Conservation (phyloP, 2,888 invertebrate genomes). For the Eristalinus aeneus region DNA sequence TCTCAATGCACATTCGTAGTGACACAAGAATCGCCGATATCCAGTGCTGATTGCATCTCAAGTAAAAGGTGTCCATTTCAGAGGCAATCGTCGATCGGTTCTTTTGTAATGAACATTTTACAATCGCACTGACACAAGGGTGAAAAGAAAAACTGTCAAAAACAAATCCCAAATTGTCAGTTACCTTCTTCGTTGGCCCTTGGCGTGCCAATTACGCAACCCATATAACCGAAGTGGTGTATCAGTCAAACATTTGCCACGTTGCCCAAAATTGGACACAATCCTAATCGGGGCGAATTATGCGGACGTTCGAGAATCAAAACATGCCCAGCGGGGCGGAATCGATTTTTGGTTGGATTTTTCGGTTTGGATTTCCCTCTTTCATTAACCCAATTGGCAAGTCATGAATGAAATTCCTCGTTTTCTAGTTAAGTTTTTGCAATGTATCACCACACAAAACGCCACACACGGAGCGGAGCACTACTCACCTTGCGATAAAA, state of each 20-base stretch:
- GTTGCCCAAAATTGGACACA: constrained; percentile 47
- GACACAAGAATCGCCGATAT: constrained; percentile 29
- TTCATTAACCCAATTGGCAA: constrained; percentile 17
- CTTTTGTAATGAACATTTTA: not conserved
- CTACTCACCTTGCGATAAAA: constrained; percentile 80
- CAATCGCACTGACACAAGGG: constrained; percentile 10
- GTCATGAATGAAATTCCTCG: constrained; percentile 10
- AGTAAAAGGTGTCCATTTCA: constrained; percentile 42
- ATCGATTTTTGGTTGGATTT: constrained; percentile 21
- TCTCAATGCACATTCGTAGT: constrained; percentile 33
- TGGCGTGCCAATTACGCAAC: constrained; percentile 43
- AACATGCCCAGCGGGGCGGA: not conserved
- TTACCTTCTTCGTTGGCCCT: constrained; percentile 41
- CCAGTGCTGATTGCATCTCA: constrained; percentile 39
- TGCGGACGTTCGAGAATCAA: constrained; percentile 1
- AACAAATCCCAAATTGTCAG: constrained; percentile 44
- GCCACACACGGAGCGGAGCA: constrained; percentile 37
- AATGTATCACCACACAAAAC: constrained; percentile 45
- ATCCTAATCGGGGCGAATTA: constrained; percentile 13
- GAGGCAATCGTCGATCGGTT: not conserved
- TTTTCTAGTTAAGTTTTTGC: constrained; percentile 6
- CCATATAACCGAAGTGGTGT: constrained; percentile 36
- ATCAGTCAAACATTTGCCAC: constrained; percentile 23
- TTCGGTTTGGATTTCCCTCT: constrained; percentile 15
- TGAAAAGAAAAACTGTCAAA: not conserved